Conservation (phyloP, 2,113 vertebrate species). For the Nesogale talazaci region DNA sequence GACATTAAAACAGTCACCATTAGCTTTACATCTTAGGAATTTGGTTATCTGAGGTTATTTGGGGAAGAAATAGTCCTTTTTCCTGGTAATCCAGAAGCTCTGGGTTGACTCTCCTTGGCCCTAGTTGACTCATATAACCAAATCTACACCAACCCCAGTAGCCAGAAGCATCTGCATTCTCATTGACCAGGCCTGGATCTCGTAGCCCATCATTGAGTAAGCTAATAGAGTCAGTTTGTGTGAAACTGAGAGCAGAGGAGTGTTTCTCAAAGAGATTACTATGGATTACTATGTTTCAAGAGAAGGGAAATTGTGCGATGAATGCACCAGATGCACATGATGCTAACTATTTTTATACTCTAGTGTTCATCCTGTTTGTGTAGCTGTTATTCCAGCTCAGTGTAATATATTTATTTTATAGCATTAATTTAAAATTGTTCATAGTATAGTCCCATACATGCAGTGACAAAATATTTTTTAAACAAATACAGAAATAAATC, state of each 20-base stretch:
- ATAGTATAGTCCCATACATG: background rate
- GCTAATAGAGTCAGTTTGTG: background rate
- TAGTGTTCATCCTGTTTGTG: background rate
- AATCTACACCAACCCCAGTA: background rate
- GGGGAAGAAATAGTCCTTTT: background rate
- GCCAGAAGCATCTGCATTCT: background rate
- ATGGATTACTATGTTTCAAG: background rate
- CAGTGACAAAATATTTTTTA: slow-evolving; percentile 9
- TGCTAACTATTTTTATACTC: background rate
- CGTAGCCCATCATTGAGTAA: background rate
- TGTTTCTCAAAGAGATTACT: background rate
- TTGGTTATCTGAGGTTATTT: background rate
- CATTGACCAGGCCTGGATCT: background rate
- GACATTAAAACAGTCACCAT: background rate
- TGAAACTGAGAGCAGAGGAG: background rate
- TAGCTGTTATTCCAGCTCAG: background rate
- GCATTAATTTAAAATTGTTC: background rate
- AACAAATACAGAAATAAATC: background rate
- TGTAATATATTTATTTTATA: slow-evolving; percentile 1
- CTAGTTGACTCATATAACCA: background rate
- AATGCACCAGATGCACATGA: background rate
- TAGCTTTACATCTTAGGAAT: background rate
- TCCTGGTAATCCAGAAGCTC: background rate
- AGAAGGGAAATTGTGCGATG: background rate
- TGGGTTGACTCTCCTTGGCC: background rate